A percentile compares a stretch with the other conserved stretches of the same genome.
Evolutionary conservation across 1,140 invertebrate genomes (phyloP).

Genomic region (Dendroctonus ponderosae): DNA sequence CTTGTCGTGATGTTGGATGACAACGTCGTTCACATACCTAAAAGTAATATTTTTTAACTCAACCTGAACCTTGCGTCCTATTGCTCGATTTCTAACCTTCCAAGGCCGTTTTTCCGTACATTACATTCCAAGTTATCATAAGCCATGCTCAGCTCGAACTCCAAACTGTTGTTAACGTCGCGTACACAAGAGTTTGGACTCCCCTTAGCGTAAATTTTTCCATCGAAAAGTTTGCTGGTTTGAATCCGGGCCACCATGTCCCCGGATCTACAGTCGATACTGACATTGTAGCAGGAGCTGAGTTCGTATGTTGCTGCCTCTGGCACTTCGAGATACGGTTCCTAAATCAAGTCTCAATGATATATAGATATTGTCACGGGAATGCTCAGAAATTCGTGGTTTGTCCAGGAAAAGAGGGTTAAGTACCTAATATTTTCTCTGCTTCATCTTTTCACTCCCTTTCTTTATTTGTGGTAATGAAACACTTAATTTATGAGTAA

Average conservation of each 20-base stretch:
- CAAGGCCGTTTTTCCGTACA: slow-evolving; percentile 79
- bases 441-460: too few species aligned
- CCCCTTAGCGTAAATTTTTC: slow-evolving; percentile 91
- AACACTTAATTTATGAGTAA: too few species aligned
- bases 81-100: slow-evolving; percentile 52
- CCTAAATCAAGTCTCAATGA: slow-evolving; percentile 53
- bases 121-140: slow-evolving; percentile 90
- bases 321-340: slow-evolving; percentile 85
- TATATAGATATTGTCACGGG: too few species aligned
- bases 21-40: slow-evolving; percentile 79
- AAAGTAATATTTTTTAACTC: slow-evolving; percentile 8
- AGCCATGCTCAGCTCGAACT: slow-evolving; percentile 86
- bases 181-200: slow-evolving; percentile 88
- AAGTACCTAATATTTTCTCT: too few species aligned
- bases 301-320: slow-evolving; percentile 90
- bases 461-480: too few species aligned
- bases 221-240: slow-evolving; percentile 89
- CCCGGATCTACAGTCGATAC: slow-evolving; percentile 85
- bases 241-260: slow-evolving; percentile 91
- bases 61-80: neutral
- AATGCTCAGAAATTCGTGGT: too few species aligned
- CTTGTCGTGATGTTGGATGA: slow-evolving; percentile 92
- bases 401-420: too few species aligned
- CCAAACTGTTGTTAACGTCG: slow-evolving; percentile 78
- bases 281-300: slow-evolving; percentile 92